Conservation (phyloP, 1,140 invertebrate species). For the Drosophila obscura region DNA sequence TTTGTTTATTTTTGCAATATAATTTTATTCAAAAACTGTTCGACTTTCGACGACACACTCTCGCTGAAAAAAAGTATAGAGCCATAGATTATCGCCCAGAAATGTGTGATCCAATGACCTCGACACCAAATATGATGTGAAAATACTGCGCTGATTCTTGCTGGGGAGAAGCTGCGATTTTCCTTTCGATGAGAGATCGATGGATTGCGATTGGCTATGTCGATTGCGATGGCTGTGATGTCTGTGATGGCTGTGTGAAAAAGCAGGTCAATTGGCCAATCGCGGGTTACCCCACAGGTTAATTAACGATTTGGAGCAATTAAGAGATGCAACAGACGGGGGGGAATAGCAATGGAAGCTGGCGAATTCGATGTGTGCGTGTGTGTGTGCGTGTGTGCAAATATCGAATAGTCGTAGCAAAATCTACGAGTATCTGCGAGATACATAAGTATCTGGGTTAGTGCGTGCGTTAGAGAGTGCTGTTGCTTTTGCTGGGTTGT, state of each 20-base stretch:
- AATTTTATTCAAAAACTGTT: slow-evolving; percentile 55
- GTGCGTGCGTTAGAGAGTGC: too few species aligned
- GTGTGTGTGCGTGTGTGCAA: slow-evolving; percentile 35
- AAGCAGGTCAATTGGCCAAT: slow-evolving; percentile 76
- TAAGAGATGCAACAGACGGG: slow-evolving; percentile 20
- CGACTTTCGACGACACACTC: slow-evolving; percentile 35
- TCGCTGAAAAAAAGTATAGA: slow-evolving; percentile 3
- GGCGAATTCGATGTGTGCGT: too few species aligned
- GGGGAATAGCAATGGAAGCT: too few species aligned
- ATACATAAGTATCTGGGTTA: too few species aligned
- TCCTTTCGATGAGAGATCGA: slow-evolving; percentile 23
- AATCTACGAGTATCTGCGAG: too few species aligned
- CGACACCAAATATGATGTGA: slow-evolving; percentile 19
- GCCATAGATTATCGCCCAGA: slow-evolving; percentile 27
- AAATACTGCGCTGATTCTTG: too few species aligned
- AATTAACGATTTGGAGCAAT: slow-evolving; percentile 77
- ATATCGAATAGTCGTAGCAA: neutral
- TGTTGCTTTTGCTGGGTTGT: too few species aligned
- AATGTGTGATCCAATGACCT: slow-evolving; percentile 34
- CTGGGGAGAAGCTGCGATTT: too few species aligned
- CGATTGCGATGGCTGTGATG: neutral
- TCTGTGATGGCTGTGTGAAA: slow-evolving; percentile 4
- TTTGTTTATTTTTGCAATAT: slow-evolving; percentile 4
- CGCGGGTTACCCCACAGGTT: slow-evolving; percentile 69
- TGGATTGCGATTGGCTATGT: slow-evolving; percentile 12